Percentiles rank a stretch among this genome's conserved stretches.
phyloP scores from a whole-genome alignment of 2,113 vertebrate species.

The Chloropsis hardwickii region DNA sequence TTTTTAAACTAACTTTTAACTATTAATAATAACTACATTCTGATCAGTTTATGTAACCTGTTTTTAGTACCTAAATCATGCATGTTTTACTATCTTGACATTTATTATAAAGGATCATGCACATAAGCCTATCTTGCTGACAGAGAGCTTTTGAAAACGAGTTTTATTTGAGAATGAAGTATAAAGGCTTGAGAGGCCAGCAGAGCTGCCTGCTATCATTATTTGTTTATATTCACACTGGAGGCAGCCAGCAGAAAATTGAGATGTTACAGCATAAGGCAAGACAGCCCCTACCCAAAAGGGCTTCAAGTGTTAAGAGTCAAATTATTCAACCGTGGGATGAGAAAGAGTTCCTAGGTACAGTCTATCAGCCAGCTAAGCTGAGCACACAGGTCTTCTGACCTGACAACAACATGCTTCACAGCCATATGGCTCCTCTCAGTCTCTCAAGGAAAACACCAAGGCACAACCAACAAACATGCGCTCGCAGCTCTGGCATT shows the following conservation, averaged over 20 bases:
- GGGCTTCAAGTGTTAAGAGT: not conserved
- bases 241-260: not conserved
- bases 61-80: not conserved
- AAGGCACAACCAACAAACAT: not conserved
- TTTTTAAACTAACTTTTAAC: not conserved
- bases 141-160: not conserved
- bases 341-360: not conserved
- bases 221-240: not conserved
- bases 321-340: not conserved
- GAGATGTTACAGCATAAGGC: not conserved
- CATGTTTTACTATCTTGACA: not conserved
- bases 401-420: not conserved
- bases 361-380: not conserved
- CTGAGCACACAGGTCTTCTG: not conserved
- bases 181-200: not conserved
- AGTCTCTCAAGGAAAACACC: not conserved
- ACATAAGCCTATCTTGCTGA: not conserved
- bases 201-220: not conserved
- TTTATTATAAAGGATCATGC: not conserved
- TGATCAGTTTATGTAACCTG: not conserved
- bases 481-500: fast-evolving
- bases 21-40: not conserved
- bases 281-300: not conserved
- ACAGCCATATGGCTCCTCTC: not conserved
- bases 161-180: not conserved